Base-by-base conservation (phyloP, 2,113 vertebrate genomes). In the Brachirus orientalis region DNA sequence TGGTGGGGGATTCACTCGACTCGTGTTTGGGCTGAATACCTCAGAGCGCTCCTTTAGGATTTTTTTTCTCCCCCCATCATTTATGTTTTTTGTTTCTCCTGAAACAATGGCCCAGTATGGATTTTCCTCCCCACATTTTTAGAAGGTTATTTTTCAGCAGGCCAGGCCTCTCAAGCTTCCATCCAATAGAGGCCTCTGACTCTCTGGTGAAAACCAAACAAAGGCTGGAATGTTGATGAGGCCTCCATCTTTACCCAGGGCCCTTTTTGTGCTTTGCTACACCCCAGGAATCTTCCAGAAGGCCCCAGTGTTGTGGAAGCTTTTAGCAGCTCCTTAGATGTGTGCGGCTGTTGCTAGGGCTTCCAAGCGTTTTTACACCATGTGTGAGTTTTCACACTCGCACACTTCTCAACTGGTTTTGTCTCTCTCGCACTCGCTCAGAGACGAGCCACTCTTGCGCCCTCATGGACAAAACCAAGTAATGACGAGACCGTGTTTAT, bases 161-260 rank as follows among this genome's bases (percentile, higher is more conserved):
- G 63, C 55, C 65, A 20, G 55, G 50, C 74, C 80, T 90, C 85
- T 88, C 72, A 33, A 75, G 80, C 80, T 83, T 79, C 78, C 55
- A 75, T 85, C 84, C 83, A 78, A 66, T 72, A 70, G 84, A 87
- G 83, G 82, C 86, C 84, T 85, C 87, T 68, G 59, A 72, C 77
- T 91, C 86, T 90, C 87, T 81, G 72, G 85, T 88, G 88, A 80
- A 90, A 86, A 80, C 83, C 88, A 90, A 87, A 90, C 90, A 90
- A 90, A 90, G 88, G 64, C 84, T 80, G 88, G 90, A 92, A 91
- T 92, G 88, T 91, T 92, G 90, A 89, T 90, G 89, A 90, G 88
- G 81, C 84, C 83, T 87, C 87, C 86, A 82, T 87, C 86, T 91
- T 90, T 88, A 82, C 80, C 86, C 77, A 79, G 68, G 75, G 81